Evolutionary conservation across 1,140 invertebrate genomes (phyloP), one percentile per base, ranked within the genome.

Genomic region (Cotesia chilonis): DNA sequence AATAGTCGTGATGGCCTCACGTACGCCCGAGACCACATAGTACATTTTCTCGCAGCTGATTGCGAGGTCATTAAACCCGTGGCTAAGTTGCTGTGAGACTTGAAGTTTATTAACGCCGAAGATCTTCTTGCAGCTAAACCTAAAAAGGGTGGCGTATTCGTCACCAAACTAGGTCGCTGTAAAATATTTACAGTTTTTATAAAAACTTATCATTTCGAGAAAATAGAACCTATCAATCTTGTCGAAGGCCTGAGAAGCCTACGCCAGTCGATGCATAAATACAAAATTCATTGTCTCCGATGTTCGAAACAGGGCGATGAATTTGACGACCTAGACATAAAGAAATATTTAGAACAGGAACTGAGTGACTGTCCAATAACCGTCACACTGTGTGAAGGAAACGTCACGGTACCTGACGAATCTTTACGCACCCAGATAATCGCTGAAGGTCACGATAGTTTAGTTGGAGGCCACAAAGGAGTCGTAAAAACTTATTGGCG

Each of bases 21-120:
- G 4, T 68, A 36, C n/a, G 14, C 17, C 5, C 14, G 66, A 7
- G 51, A 55, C 12, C 55, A 68, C 6, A 54, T 68, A 0, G 66
- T 52, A 5, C 66, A 68, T 36, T 68, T 68, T 35, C 52, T 68
- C 9, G 12, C 51, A n/a, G 17, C 66, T 2, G 20, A 68, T 37
- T 52, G 51, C 7, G 66, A 68, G 28, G 28, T 28, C 28, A 28
- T 28, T 28, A 28, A 28, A 28, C 28, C 28, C 28, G 28, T 28
- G 28, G n/a, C 51, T 10, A 68, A 68, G 36, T 14, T 68, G 3
- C 28, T 68, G 6, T 7, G 36, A 36, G 66, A 51, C 14, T 35
- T 68, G 6, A 9, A 28, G 1, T 37, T 55, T n/a, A 68, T 68
- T 17, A 7, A 51, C 7, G 9, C n/a, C 10, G 20, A 55, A 10